phyloP scores from a whole-genome alignment of 1,140 invertebrate genomes.

The Harpegnathos saltator region DNA sequence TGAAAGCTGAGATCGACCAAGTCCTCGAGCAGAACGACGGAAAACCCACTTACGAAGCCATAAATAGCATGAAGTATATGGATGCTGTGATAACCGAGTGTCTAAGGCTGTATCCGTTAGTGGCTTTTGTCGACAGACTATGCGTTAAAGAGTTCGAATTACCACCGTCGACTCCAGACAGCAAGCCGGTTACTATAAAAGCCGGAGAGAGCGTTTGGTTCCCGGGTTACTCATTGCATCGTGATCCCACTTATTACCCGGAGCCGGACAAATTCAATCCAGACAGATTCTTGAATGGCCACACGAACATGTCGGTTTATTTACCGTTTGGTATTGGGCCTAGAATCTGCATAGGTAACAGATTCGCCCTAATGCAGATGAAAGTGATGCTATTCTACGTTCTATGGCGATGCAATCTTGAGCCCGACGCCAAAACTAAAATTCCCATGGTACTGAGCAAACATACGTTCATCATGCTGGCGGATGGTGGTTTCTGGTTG shows the following conservation, averaged over 20 bases:
- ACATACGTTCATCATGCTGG: not conserved
- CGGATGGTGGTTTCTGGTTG: conserved; percentile 63
- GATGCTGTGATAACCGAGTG: conserved; percentile 55
- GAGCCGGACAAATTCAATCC: conserved; percentile 49
- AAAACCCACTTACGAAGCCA: conserved; percentile 37
- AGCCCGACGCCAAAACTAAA: conserved; percentile 63
- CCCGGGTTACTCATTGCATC: not conserved
- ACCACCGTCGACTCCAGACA: conserved; percentile 13
- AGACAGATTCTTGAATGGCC: conserved; percentile 23
- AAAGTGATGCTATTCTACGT: conserved; percentile 76
- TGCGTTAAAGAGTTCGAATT: no score
- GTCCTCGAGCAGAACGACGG: not conserved
- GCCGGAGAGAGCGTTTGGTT: conserved; percentile 39
- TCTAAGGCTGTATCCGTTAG: not conserved
- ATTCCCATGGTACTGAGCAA: conserved; percentile 30
- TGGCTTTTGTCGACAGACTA: no score
- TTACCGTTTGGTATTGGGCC: conserved; percentile 83
- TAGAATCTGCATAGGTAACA: conserved; percentile 84
- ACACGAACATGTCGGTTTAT: not conserved
- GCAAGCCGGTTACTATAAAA: not conserved
- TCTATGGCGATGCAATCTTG: conserved; percentile 70
- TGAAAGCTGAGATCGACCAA: conserved; percentile 32
- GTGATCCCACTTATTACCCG: conserved; percentile 21
- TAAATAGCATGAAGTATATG: conserved; percentile 57
- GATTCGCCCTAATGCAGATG: conserved; percentile 73